These are phyloP conservation scores for Meriones psammophilus DNA, from an alignment of 2,797 vertebrate genomes.

Conservation along the genomic window DNA sequence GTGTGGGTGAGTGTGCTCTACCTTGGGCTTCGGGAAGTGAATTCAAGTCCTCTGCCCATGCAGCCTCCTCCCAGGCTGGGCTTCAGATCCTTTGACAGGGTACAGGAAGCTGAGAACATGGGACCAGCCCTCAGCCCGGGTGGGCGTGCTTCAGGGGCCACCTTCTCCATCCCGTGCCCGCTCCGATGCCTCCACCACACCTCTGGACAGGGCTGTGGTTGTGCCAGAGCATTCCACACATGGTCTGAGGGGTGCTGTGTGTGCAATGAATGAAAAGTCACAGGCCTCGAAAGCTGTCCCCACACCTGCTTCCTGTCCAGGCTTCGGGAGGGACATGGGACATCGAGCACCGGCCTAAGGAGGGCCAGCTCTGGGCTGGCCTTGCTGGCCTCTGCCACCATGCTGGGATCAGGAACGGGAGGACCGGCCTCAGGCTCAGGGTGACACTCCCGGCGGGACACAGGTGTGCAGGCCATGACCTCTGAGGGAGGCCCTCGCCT, in stretches of 20 bases:
- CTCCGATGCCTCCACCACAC: too few species aligned
- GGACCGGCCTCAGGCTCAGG: not conserved
- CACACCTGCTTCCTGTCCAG: not conserved
- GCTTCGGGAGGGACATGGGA: not conserved
- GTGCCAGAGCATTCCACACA: not conserved
- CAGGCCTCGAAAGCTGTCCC: not conserved
- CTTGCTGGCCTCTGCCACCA: too few species aligned
- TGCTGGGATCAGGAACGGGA: too few species aligned
- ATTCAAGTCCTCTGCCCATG: not conserved
- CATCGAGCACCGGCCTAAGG: fast-evolving
- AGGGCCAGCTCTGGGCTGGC: not conserved
- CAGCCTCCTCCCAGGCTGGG: not conserved
- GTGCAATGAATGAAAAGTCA: not conserved
- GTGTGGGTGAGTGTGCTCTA: too few species aligned
- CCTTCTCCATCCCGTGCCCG: not conserved
- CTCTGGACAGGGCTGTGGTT: too few species aligned
- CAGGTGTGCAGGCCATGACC: not conserved
- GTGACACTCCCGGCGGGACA: not conserved
- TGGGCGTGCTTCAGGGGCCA: not conserved
- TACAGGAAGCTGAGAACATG: not conserved
- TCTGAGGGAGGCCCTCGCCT: not conserved
- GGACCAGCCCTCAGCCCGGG: too few species aligned
- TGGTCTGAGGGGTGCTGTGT: not conserved
- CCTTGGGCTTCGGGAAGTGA: not conserved
- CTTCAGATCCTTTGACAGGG: not conserved